Base-by-base conservation (phyloP, 2,888 invertebrate genomes). In the Omphaloscelis lunosa region DNA sequence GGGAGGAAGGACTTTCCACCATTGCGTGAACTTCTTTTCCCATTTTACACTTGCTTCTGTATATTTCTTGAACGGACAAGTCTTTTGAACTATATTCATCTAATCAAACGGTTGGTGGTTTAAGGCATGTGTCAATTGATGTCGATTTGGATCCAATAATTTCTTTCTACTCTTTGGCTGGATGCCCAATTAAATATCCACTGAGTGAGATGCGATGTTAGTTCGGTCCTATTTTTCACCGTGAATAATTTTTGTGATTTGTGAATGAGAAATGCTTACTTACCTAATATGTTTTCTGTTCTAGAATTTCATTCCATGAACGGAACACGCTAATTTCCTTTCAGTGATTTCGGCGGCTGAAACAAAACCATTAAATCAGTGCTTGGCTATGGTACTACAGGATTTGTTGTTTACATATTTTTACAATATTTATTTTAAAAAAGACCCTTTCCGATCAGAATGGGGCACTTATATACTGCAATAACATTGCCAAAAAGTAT, bases 101-200 rank as follows among this genome's bases (percentile, higher is more conserved):
- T 29, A 41, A 73, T 73, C 53, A 58, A 81, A 63, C 62, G 29
- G 48, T 48, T 61, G n/a, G 39, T 67, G 58, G n/a, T 83, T 39
- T 79, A 82, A 39, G 65, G 53, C 82, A 48, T 58, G 63, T 66
- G 62, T 79, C 78, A 83, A 77, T 67, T 63, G 78, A 77, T 41
- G 39, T 69, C 48, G 79, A 83, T 80, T 79, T 83, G 61, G 48
- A 56, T 65, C 63, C 53, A 83, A 83, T 58, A 39, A 34, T 79
- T 83, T 83, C 53, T 79, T 71, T 80, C 63, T 79, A 48, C 45
- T 70, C 53, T 59, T 83, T 70, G 80, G 71, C 84, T 79, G 23
- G 48, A 83, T 83, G 83, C 79, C 83, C 83, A 78, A 20, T 59
- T 83, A 70, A 80, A 75, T 65, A 81, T 27, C 29, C 48, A 45